A percentile compares a stretch with the other conserved stretches of the same genome.
These are phyloP conservation scores for Hedya salicella DNA, from an alignment of 2,888 invertebrate species.

Conservation along the genomic window DNA sequence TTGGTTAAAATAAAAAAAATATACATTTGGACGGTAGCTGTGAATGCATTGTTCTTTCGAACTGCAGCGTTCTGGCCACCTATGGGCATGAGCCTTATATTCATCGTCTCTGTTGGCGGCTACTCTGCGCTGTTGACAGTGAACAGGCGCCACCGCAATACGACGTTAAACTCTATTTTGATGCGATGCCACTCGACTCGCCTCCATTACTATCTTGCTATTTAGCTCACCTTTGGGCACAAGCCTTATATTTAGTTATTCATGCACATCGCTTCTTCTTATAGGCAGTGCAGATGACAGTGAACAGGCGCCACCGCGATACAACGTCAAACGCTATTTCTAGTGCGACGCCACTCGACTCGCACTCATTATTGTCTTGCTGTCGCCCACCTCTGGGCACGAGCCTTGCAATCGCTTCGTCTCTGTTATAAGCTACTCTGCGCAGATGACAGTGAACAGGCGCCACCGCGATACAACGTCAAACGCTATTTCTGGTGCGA, in stretches of 20 bases:
- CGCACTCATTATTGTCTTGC: neutral
- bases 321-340: constrained; percentile 84
- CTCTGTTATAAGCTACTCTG: constrained; percentile 63
- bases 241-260: no score
- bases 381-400: neutral
- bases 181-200: constrained; percentile 63
- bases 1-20: no score
- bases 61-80: no score
- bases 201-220: neutral
- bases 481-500: constrained; percentile 82
- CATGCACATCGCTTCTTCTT: constrained; percentile 57
- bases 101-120: constrained; percentile 52
- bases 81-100: neutral
- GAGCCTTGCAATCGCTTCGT: neutral
- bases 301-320: constrained; percentile 84
- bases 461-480: constrained; percentile 84
- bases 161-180: constrained; percentile 83
- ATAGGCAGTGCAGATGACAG: constrained; percentile 76
- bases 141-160: constrained; percentile 84
- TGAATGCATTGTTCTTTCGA: no score
- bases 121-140: constrained; percentile 80
- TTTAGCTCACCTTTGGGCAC: neutral
- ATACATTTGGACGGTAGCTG: no score
- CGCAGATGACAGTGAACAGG: constrained; percentile 83
- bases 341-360: constrained; percentile 68